Percentiles rank a stretch among this genome's conserved stretches.
Conservation (phyloP, 2,888 invertebrate genomes). For the Podotricha telesiphe region DNA sequence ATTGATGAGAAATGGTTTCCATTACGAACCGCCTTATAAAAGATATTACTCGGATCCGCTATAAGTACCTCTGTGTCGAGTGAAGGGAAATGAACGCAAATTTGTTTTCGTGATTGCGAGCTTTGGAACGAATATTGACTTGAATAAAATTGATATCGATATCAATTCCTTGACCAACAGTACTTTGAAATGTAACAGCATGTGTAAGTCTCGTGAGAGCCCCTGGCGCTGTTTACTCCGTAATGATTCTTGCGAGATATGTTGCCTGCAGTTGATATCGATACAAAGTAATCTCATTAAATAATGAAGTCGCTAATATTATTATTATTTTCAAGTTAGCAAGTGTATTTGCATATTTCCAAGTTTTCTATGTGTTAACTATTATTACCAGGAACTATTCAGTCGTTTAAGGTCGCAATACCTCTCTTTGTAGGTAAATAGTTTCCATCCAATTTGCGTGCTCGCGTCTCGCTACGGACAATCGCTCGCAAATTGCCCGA, state of each 20-base stretch:
- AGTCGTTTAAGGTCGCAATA: slow-evolving; percentile 57
- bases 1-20: slow-evolving; percentile 84
- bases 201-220: slow-evolving; percentile 71
- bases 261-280: slow-evolving; percentile 27
- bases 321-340: background rate
- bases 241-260: slow-evolving; percentile 27
- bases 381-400: slow-evolving; percentile 43
- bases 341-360: background rate
- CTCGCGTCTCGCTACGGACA: slow-evolving; percentile 75
- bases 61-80: slow-evolving; percentile 64
- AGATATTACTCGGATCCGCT: slow-evolving; percentile 70
- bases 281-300: slow-evolving; percentile 9
- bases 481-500: slow-evolving; percentile 77
- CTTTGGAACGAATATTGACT: slow-evolving; percentile 75
- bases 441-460: slow-evolving; percentile 71
- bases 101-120: slow-evolving; percentile 82
- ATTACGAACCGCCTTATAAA: slow-evolving; percentile 80
- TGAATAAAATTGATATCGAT: slow-evolving; percentile 78
- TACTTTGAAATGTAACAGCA: slow-evolving; percentile 70
- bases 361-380: slow-evolving; percentile 1
- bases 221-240: slow-evolving; percentile 32
- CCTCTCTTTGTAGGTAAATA: slow-evolving; percentile 63
- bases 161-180: slow-evolving; percentile 75
- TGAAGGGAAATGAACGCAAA: slow-evolving; percentile 81
- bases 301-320: background rate